Conservation (phyloP, 1,140 invertebrate genomes). For the Pygmarrhopalites habei region DNA sequence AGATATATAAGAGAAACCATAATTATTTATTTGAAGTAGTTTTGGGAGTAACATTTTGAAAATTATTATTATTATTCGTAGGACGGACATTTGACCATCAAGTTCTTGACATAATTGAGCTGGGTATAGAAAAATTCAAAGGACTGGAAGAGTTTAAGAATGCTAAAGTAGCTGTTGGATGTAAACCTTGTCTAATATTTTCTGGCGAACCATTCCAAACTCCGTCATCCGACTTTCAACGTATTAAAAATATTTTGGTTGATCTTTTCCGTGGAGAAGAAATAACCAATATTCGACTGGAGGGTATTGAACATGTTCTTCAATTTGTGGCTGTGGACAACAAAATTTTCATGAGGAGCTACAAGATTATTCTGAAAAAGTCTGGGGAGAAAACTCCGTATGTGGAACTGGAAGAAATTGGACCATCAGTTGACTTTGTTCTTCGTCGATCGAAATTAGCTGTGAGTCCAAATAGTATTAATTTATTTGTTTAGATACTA, state of each 20-base stretch:
- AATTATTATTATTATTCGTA: conserved; percentile 40
- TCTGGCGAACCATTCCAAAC: conserved; percentile 86
- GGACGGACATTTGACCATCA: conserved; percentile 80
- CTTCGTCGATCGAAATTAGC: conserved; percentile 79
- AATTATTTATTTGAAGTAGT: background rate
- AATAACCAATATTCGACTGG: conserved; percentile 69
- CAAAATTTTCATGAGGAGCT: conserved; percentile 76
- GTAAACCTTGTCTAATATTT: conserved; percentile 88
- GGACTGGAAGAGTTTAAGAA: conserved; percentile 69
- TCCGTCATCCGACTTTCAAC: conserved; percentile 61
- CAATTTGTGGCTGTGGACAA: conserved; percentile 71
- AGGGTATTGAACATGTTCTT: conserved; percentile 87
- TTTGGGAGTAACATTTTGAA: background rate
- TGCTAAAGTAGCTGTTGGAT: conserved; percentile 68
- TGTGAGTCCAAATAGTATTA: too few relatives aligned
- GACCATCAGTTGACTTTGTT: conserved; percentile 82
- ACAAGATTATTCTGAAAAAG: conserved; percentile 84
- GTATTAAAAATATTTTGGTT: conserved; percentile 79
- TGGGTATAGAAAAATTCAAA: conserved; percentile 78
- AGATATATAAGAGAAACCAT: conserved; percentile 10
- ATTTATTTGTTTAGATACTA: too few relatives aligned
- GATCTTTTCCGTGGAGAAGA: conserved; percentile 90
- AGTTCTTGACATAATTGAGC: conserved; percentile 92
- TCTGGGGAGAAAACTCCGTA: conserved; percentile 77
- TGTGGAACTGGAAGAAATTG: conserved; percentile 89